These are phyloP conservation scores for Odontamblyopus rebecca DNA, from an alignment of 2,797 vertebrate genomes.

Conservation along the genomic window DNA sequence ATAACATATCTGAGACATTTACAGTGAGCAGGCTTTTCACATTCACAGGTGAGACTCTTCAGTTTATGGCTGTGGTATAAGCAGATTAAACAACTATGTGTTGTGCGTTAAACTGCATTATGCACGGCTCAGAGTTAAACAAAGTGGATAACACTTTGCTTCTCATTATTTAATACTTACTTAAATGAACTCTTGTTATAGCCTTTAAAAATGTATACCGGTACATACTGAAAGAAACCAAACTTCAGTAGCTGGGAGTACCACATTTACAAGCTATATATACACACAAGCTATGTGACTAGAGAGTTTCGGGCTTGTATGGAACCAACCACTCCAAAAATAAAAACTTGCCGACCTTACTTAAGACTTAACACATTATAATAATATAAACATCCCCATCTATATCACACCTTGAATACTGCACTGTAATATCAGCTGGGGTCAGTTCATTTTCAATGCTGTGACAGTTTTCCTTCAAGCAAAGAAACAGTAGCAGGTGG, in stretches of 20 bases:
- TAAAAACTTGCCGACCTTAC: background rate
- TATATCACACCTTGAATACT: slow-evolving; percentile 1
- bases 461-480: slow-evolving; percentile 34
- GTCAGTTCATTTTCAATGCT: slow-evolving; percentile 27
- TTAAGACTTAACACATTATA: slow-evolving; percentile 6
- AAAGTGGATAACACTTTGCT: too few species aligned
- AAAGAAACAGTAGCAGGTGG: slow-evolving; percentile 42
- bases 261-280: background rate
- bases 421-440: slow-evolving; percentile 26
- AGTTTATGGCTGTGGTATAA: too few species aligned
- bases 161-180: too few species aligned
- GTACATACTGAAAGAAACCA: background rate
- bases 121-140: too few species aligned
- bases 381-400: background rate
- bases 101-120: too few species aligned
- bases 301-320: background rate
- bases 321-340: background rate
- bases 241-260: background rate
- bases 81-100: too few species aligned
- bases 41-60: too few species aligned
- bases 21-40: too few species aligned
- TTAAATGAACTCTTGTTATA: background rate
- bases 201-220: background rate
- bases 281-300: background rate
- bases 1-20: too few species aligned